phyloP scores from a whole-genome alignment of 23 tunicate species.

The Diplosoma virens region DNA sequence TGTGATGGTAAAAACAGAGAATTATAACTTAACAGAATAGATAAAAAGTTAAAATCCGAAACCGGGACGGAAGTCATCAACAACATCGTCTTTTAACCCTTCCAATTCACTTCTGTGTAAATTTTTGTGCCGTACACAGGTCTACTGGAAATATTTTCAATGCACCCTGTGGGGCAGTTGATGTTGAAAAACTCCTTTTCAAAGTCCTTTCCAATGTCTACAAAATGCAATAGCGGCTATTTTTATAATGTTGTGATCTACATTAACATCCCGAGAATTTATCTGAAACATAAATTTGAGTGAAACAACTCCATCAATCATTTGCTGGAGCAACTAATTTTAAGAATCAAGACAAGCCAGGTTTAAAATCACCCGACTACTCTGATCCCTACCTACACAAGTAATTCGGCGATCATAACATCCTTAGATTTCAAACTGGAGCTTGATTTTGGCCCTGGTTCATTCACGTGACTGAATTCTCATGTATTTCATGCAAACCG shows the following conservation, averaged over 20 bases:
- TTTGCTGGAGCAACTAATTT: no score
- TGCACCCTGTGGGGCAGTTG: slow-evolving; percentile 86
- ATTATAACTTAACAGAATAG: not conserved
- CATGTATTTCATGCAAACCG: slow-evolving; percentile 56
- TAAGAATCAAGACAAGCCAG: no score
- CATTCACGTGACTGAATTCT: slow-evolving; percentile 58
- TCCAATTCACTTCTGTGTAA: slow-evolving; percentile 62
- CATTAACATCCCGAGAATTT: no score
- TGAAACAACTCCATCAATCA: no score
- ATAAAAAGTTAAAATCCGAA: not conserved
- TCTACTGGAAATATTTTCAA: slow-evolving; percentile 50
- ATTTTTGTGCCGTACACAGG: slow-evolving; percentile 70
- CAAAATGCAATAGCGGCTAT: not conserved
- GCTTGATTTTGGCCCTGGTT: slow-evolving; percentile 19
- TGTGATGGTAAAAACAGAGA: not conserved
- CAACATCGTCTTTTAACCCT: not conserved
- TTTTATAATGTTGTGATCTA: no score
- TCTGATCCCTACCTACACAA: slow-evolving; percentile 84
- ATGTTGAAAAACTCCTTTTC: slow-evolving; percentile 33
- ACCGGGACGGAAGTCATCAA: not conserved
- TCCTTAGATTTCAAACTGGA: slow-evolving; percentile 88
- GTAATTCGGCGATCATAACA: slow-evolving; percentile 69
- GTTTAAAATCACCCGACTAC: no score
- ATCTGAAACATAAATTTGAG: no score
- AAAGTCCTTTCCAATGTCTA: slow-evolving; percentile 26